Percentiles rank a stretch among this genome's conserved stretches.
Evolutionary conservation across 1,140 invertebrate species (phyloP).

Genomic region (Drosophila teissieri): DNA sequence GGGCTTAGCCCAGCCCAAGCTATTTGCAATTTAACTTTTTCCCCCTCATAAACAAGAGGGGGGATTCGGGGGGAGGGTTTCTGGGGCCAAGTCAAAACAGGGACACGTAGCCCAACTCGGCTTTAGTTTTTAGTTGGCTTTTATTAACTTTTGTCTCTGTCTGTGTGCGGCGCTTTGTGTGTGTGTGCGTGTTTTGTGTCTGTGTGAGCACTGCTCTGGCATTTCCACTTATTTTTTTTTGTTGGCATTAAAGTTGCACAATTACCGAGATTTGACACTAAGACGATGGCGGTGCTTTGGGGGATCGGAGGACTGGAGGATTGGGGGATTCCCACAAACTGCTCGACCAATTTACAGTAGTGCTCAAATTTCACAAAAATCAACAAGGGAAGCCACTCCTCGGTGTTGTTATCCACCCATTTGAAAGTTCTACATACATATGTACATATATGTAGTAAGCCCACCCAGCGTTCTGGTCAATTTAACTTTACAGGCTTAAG

Average conservation of each 20-base stretch:
- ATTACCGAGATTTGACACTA: slow-evolving; percentile 78
- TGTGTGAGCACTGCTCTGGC: slow-evolving; percentile 24
- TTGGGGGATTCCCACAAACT: slow-evolving; percentile 26
- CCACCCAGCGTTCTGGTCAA: slow-evolving; percentile 47
- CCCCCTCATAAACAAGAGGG: slow-evolving; percentile 19
- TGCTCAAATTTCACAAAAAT: slow-evolving; percentile 47
- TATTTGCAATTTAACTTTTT: slow-evolving; percentile 82
- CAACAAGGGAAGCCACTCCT: slow-evolving; percentile 21
- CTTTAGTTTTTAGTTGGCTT: slow-evolving; percentile 82
- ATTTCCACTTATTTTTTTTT: slow-evolving; percentile 67
- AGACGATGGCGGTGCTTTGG: slow-evolving; percentile 29
- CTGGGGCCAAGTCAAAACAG: slow-evolving; percentile 55
- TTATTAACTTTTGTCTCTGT: slow-evolving; percentile 76
- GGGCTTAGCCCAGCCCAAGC: slow-evolving; percentile 60
- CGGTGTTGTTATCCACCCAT: slow-evolving; percentile 1
- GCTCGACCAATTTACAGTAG: slow-evolving; percentile 65
- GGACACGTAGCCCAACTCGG: slow-evolving; percentile 66
- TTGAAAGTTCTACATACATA: background rate
- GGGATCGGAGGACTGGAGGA: background rate
- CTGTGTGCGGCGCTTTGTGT: background rate
- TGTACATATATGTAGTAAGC: background rate
- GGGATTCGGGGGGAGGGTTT: too few relatives aligned
- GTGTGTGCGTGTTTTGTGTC: slow-evolving; percentile 18
- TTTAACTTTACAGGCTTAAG: slow-evolving; percentile 51
- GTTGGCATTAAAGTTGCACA: slow-evolving; percentile 70